Base-by-base conservation (phyloP, 2,113 vertebrate species). In the Misgurnus mizolepis region DNA sequence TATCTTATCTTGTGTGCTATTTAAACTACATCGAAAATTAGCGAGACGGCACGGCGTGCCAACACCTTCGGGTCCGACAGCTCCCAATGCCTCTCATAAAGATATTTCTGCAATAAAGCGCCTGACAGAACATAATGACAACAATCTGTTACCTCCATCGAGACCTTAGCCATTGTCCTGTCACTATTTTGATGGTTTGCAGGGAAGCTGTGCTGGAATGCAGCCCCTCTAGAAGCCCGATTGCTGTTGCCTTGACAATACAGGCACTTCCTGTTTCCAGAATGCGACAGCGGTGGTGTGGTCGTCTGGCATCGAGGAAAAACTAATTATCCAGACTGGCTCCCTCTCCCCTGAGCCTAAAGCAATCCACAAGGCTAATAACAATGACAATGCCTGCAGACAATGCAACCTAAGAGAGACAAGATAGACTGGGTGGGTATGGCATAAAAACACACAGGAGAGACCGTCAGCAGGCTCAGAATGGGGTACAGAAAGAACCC, bases 301-400 rank as follows among this genome's bases (percentile, higher is more conserved):
- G 85, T 89, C 84, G 84, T 88, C 89, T 92, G 89, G 88, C 89
- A 86, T 86, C 74, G 71, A 82, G 79, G 72, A 88, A 82, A 90
- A 87, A 86, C 91, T 92, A 86, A 92, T 92, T 91, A 92, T 91
- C 89, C 85, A 85, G 88, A 87, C 84, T 90, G 86, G 87, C 87
- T 82, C 83, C 67, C 58, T 86, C 85, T 83, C 83, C 82, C 84
- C 80, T 68, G 86, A 87, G 88, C 81, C 85, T 82, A 84, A 86
- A 89, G 87, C 88, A 85, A 85, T 87, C 87, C 86, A 88, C 91
- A 85, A 84, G 87, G 85, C 86, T 90, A 89, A 92, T 91, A 91
- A 91, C 88, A 86, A 87, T 89, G 85, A 92, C 86, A 87, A 90
- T 72, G 82, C 86, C 62, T 79, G 80, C 83, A 89, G 88, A 88